A percentile compares a stretch with the other conserved stretches of the same genome.
Evolutionary conservation across 2,113 vertebrate genomes (phyloP).

Genomic region (Argyrosomus japonicus): DNA sequence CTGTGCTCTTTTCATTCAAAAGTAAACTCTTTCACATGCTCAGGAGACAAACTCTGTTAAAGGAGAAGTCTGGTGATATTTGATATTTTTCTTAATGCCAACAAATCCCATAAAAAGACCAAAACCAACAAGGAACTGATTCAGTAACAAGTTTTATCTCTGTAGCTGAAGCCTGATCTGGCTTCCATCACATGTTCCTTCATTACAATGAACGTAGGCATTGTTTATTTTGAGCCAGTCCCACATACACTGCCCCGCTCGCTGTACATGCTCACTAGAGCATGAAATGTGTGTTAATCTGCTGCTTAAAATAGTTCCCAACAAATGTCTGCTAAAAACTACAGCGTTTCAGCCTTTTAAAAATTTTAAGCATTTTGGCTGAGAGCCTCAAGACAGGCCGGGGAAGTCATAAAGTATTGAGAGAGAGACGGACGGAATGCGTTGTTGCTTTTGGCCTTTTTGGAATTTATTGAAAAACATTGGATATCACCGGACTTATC

Average conservation of each 20-base stretch:
- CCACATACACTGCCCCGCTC: neutral
- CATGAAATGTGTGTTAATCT: neutral
- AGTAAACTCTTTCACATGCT: slow-evolving; percentile 46
- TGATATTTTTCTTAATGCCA: neutral
- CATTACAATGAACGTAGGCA: neutral
- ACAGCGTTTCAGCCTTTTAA: neutral
- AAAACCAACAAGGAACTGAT: neutral
- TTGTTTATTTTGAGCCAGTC: neutral
- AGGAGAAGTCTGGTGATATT: neutral
- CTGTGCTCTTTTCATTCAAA: slow-evolving; percentile 62
- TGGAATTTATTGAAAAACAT: slow-evolving; percentile 19
- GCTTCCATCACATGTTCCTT: neutral
- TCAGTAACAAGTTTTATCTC: neutral
- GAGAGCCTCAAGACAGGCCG: neutral
- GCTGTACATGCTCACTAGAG: neutral
- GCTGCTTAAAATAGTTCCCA: neutral
- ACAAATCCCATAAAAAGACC: slow-evolving; percentile 28
- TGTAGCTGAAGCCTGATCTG: neutral
- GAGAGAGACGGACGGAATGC: neutral
- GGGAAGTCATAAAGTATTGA: neutral
- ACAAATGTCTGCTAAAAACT: neutral
- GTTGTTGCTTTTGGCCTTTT: slow-evolving; percentile 32
- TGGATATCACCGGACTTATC: slow-evolving; percentile 3
- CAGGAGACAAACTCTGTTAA: slow-evolving; percentile 19
- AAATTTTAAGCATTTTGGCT: neutral